Evolutionary conservation across 1,140 invertebrate species (phyloP).

Genomic region (Olivierus martensii): DNA sequence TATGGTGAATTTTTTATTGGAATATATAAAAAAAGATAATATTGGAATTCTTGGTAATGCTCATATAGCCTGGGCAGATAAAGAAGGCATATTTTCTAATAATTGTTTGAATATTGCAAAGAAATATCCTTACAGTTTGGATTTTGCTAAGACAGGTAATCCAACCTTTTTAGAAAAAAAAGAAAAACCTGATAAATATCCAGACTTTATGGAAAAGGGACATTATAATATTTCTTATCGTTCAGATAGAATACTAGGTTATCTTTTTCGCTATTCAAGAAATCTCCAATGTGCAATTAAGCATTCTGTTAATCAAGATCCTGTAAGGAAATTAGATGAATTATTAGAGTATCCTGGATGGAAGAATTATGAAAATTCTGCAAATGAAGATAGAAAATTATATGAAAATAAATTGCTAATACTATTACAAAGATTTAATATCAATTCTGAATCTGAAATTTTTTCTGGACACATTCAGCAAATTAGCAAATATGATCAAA

Average conservation of each 20-base stretch:
- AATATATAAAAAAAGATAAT: constrained; percentile 25
- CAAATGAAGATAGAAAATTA: constrained; percentile 1
- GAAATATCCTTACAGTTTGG: constrained; percentile 24
- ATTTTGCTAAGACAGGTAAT: constrained; percentile 28
- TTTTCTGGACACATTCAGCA: constrained; percentile 21
- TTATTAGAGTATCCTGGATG: constrained; percentile 12
- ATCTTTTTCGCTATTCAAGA: constrained; percentile 20
- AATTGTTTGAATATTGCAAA: constrained; percentile 19
- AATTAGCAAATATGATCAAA: constrained; percentile 20
- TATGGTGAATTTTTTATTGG: constrained; percentile 24
- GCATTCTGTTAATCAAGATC: neutral
- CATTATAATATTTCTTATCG: constrained; percentile 20
- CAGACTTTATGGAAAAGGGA: constrained; percentile 25
- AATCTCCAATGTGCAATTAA: constrained; percentile 2
- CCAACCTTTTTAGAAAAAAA: constrained; percentile 5
- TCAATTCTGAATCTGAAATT: constrained; percentile 22
- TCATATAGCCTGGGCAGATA: constrained; percentile 24
- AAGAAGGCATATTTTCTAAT: constrained; percentile 17
- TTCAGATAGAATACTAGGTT: constrained; percentile 25
- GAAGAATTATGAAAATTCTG: constrained; percentile 15
- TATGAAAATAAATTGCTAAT: constrained; percentile 15
- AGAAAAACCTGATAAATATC: constrained; percentile 17
- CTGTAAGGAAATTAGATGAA: neutral
- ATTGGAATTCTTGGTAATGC: constrained; percentile 25
- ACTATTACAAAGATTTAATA: constrained; percentile 21